Percentiles rank a stretch among this genome's conserved stretches.
Conservation (phyloP, 2,113 vertebrate genomes). For the Pteruthius melanotis region DNA sequence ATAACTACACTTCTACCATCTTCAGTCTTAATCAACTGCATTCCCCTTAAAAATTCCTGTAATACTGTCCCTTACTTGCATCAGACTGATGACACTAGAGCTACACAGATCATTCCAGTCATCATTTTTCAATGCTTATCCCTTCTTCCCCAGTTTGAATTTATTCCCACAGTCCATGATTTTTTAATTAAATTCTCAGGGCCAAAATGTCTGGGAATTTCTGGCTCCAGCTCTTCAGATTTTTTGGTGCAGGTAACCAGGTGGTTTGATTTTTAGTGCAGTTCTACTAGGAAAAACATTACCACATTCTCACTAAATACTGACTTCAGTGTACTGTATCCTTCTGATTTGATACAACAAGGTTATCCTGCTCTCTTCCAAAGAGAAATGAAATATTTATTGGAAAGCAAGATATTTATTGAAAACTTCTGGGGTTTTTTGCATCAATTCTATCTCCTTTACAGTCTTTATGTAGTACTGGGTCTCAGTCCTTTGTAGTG, state of each 20-base stretch:
- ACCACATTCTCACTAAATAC: neutral
- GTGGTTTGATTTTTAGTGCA: neutral
- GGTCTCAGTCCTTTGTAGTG: neutral
- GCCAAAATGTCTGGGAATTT: neutral
- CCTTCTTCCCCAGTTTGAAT: neutral
- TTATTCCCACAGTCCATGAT: neutral
- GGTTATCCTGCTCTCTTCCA: neutral
- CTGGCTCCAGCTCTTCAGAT: accelerated
- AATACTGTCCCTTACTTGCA: neutral
- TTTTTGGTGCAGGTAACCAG: neutral
- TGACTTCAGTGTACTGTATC: neutral
- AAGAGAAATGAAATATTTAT: neutral
- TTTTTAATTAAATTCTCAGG: neutral
- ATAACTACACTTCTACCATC: neutral
- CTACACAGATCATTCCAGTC: neutral
- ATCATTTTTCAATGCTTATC: neutral
- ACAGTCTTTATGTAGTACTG: neutral
- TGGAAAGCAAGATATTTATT: neutral
- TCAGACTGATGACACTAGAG: neutral
- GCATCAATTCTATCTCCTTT: neutral
- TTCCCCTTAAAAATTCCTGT: neutral
- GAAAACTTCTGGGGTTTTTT: neutral
- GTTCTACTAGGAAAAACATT: neutral
- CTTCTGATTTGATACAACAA: neutral
- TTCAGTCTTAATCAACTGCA: neutral